Conservation (phyloP, 2,797 vertebrate species). For the Lerista edwardsae region DNA sequence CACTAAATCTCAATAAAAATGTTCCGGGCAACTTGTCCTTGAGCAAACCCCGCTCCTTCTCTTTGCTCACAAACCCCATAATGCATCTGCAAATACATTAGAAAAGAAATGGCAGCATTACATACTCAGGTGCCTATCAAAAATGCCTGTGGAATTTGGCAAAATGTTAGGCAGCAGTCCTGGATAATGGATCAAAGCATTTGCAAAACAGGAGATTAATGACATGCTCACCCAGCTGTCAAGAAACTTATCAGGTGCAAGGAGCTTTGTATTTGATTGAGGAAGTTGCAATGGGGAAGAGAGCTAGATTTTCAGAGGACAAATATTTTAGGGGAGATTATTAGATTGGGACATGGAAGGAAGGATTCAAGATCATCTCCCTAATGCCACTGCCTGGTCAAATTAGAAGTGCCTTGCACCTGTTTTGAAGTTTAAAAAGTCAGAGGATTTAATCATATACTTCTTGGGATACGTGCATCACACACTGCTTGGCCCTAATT, state of each 20-base stretch:
- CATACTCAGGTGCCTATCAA: slow-evolving; percentile 2
- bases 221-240: neutral
- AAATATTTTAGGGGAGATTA: neutral
- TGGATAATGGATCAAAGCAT: neutral
- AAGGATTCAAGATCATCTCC: neutral
- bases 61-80: slow-evolving; percentile 98
- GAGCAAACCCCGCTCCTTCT: slow-evolving; percentile 89
- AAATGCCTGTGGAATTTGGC: slow-evolving; percentile 1
- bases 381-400: neutral
- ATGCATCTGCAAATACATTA: slow-evolving; percentile 80
- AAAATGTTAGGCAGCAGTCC: neutral
- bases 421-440: slow-evolving; percentile 5
- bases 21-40: slow-evolving; percentile 92
- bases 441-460: neutral
- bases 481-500: neutral
- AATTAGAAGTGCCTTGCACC: neutral
- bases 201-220: neutral
- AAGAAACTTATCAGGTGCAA: neutral
- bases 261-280: neutral
- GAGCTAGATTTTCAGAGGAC: no score
- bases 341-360: neutral
- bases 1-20: slow-evolving; percentile 94
- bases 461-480: neutral
- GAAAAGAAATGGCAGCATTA: slow-evolving; percentile 14
- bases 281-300: neutral